phyloP scores from a whole-genome alignment of 2,113 vertebrate genomes.

The Pontoporia blainvillei region DNA sequence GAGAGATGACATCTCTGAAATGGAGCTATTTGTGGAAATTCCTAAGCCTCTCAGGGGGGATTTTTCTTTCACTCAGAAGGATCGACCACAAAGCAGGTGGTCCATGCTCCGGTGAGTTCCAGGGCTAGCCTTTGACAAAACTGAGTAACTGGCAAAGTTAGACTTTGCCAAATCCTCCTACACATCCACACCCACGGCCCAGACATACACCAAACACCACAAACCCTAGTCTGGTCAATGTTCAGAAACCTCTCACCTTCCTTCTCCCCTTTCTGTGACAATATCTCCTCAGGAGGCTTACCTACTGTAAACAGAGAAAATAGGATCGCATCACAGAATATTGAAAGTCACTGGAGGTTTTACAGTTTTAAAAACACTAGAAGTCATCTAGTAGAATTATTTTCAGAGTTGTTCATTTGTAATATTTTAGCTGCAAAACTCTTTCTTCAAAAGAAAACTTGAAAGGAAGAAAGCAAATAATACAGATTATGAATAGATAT shows the following conservation, averaged over 20 bases:
- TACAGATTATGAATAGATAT: neutral
- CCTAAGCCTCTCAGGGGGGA: neutral
- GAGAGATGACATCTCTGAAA: neutral
- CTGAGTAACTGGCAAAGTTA: neutral
- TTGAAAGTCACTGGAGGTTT: neutral
- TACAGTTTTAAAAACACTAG: neutral
- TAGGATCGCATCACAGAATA: neutral
- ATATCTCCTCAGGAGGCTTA: neutral
- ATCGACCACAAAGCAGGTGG: neutral
- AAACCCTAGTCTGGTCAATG: neutral
- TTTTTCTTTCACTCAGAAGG: neutral
- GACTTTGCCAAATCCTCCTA: neutral
- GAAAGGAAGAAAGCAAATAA: neutral
- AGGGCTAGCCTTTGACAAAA: neutral
- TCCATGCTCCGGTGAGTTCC: neutral
- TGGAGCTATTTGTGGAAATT: neutral
- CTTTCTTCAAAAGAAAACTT: neutral
- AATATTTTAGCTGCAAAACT: neutral
- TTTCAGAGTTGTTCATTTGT: neutral
- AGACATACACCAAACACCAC: neutral
- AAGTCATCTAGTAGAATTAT: neutral
- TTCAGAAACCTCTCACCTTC: neutral
- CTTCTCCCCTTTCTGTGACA: neutral
- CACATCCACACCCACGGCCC: neutral
- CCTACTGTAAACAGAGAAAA: neutral